A percentile compares a stretch with the other conserved stretches of the same genome.
These are phyloP conservation scores for Fundulus diaphanus DNA, from an alignment of 2,797 vertebrate species.

Conservation along the genomic window DNA sequence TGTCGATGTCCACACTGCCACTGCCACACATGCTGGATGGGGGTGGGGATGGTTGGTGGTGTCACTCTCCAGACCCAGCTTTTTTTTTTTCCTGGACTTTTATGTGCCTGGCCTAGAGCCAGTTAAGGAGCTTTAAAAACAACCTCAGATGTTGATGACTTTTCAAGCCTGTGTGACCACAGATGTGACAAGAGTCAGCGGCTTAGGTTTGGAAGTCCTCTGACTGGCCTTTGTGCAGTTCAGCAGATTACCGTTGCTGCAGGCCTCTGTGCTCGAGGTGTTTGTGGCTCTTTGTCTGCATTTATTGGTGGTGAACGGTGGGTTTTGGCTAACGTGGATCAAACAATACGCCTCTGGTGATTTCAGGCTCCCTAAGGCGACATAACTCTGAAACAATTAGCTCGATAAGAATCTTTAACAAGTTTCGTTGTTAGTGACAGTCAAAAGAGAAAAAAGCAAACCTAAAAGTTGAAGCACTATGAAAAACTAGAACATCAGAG, in stretches of 20 bases:
- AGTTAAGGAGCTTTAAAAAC: slow-evolving; percentile 78
- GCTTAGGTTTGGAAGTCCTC: slow-evolving; percentile 65
- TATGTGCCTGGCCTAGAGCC: slow-evolving; percentile 71
- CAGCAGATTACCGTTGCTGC: slow-evolving; percentile 49
- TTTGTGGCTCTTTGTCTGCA: slow-evolving; percentile 34
- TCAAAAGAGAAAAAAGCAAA: no score
- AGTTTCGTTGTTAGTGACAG: neutral
- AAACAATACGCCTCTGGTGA: neutral
- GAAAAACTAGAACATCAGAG: no score
- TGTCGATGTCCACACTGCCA: slow-evolving; percentile 37
- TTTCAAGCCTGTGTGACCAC: slow-evolving; percentile 72
- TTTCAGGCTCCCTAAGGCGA: neutral
- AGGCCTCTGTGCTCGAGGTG: slow-evolving; percentile 34
- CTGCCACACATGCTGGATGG: slow-evolving; percentile 40
- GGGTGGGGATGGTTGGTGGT: slow-evolving; percentile 14
- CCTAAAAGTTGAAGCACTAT: no score
- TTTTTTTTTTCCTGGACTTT: slow-evolving; percentile 74
- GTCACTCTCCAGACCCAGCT: slow-evolving; percentile 55
- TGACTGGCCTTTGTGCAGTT: slow-evolving; percentile 52
- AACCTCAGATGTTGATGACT: slow-evolving; percentile 78
- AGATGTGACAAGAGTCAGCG: slow-evolving; percentile 61
- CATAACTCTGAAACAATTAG: neutral
- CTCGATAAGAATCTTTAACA: neutral
- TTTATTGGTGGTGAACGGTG: slow-evolving; percentile 9
- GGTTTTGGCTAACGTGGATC: slow-evolving; percentile 18